phyloP scores from a whole-genome alignment of 1,140 invertebrate genomes.

The Macrostomum lignano region DNA sequence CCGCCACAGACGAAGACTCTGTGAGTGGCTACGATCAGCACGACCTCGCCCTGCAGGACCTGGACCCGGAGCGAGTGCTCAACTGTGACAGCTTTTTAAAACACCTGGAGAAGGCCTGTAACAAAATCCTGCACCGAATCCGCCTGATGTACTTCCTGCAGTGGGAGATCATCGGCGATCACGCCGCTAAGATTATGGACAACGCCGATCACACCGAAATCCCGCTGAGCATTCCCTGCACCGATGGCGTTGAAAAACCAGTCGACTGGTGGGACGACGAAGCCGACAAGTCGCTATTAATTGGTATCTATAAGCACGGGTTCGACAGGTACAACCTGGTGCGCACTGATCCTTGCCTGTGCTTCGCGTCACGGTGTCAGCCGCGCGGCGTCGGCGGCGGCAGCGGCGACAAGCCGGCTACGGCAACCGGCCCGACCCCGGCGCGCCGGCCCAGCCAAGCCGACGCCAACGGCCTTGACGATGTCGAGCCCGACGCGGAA shows the following conservation, averaged over 20 bases:
- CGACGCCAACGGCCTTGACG: too few species aligned
- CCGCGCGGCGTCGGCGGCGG: too few species aligned
- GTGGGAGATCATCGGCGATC: conserved; percentile 73
- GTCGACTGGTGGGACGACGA: conserved; percentile 80
- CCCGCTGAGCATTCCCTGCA: conserved; percentile 32
- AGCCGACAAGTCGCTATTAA: conserved; percentile 75
- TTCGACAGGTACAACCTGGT: conserved; percentile 87
- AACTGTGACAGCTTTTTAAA: conserved; percentile 72
- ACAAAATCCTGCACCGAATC: conserved; percentile 75
- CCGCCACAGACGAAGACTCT: background rate
- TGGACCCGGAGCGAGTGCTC: conserved; percentile 19
- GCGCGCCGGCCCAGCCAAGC: too few species aligned
- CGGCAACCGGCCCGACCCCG: too few species aligned
- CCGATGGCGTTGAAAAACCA: conserved; percentile 31
- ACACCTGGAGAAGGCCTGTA: conserved; percentile 76
- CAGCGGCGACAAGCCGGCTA: too few species aligned
- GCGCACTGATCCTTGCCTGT: conserved; percentile 60
- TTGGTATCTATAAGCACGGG: conserved; percentile 90
- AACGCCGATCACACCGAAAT: background rate
- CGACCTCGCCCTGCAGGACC: conserved; percentile 9
- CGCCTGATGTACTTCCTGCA: conserved; percentile 85
- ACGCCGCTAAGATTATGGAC: conserved; percentile 12
- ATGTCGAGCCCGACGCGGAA: too few species aligned
- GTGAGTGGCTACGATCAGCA: conserved; percentile 5
- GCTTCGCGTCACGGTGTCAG: too few species aligned